Evolutionary conservation across 1,140 invertebrate genomes (phyloP).

Genomic region (Cheumatopsyche charites): DNA sequence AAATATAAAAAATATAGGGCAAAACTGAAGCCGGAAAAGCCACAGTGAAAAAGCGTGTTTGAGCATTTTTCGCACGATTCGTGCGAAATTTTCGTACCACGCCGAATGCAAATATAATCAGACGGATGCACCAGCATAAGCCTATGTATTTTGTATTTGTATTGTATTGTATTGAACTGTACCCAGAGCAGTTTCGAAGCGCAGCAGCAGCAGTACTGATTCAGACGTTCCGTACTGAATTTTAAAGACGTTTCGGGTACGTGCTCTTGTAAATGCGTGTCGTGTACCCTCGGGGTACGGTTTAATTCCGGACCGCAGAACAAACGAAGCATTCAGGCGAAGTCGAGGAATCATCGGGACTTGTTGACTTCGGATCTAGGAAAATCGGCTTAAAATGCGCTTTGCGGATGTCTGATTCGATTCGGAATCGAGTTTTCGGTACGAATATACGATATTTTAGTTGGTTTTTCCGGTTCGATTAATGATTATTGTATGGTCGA

Average conservation of each 20-base stretch:
- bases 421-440: too few species aligned
- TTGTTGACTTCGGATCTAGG: not conserved
- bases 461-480: too few species aligned
- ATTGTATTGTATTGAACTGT: too few species aligned
- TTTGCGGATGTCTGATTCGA: too few species aligned
- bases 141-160: not conserved
- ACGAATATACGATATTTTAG: too few species aligned
- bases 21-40: too few species aligned
- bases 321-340: not conserved
- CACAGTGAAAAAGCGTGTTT: too few species aligned
- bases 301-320: not conserved
- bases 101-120: slow-evolving; percentile 18
- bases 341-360: not conserved
- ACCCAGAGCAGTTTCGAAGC: too few species aligned
- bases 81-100: not conserved
- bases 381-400: not conserved
- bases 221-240: not conserved
- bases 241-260: not conserved
- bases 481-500: too few species aligned
- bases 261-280: not conserved
- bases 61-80: too few species aligned
- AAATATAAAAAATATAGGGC: too few species aligned
- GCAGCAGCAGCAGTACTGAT: slow-evolving; percentile 3
- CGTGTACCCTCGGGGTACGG: not conserved
- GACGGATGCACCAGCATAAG: not conserved